These are phyloP conservation scores for Eospalax fontanierii DNA, from an alignment of 2,797 vertebrate species.

Conservation along the genomic window DNA sequence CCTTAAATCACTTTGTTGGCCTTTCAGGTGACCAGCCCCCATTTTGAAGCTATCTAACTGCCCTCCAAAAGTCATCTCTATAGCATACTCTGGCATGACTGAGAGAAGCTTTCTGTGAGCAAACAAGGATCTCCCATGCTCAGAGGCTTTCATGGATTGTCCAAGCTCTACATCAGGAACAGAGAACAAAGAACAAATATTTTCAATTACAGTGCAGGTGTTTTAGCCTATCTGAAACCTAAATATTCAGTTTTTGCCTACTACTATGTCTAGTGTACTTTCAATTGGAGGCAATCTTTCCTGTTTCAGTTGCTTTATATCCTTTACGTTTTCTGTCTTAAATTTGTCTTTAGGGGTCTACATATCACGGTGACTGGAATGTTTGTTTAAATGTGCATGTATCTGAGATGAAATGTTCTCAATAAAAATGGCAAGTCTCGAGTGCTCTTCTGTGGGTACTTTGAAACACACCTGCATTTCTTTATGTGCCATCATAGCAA, in stretches of 20 bases:
- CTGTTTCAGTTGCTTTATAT: not conserved
- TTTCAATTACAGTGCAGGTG: not conserved
- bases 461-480: not conserved
- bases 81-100: not conserved
- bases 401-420: not conserved
- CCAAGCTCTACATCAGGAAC: not conserved
- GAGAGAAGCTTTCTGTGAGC: not conserved
- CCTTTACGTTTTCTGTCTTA: slow-evolving; percentile 20
- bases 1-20: not conserved
- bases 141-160: not conserved
- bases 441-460: not conserved
- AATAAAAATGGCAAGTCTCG: not conserved
- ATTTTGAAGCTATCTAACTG: not conserved
- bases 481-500: not conserved
- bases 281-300: not conserved
- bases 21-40: not conserved
- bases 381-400: not conserved
- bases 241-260: not conserved
- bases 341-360: slow-evolving; percentile 39
- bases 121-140: not conserved
- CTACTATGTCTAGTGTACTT: not conserved
- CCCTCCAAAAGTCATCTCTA: no score
- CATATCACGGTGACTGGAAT: slow-evolving; percentile 1
- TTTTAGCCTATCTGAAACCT: not conserved
- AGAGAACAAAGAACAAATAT: not conserved